phyloP scores from a whole-genome alignment of 2,113 vertebrate genomes.

The Stomatorhinus ivindoensis region DNA sequence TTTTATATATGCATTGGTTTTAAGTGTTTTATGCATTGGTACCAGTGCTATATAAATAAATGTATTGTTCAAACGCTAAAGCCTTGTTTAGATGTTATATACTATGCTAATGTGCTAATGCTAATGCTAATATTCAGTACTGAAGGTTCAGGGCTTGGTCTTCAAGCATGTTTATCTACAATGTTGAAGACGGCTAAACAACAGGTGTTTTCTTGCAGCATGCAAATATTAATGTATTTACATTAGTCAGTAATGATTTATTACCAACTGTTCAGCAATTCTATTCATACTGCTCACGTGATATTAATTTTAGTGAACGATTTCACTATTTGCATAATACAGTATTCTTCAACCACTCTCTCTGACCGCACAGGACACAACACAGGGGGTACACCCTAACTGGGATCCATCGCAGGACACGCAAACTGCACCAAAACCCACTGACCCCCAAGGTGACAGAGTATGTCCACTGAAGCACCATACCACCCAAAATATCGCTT shows the following conservation, averaged over 20 bases:
- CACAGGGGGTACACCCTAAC: background rate
- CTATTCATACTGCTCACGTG: background rate
- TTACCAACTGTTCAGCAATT: background rate
- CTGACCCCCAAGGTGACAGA: background rate
- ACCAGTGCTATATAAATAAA: background rate
- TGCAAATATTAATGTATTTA: background rate
- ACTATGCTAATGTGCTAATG: too few species aligned
- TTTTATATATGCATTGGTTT: background rate
- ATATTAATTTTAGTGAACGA: background rate
- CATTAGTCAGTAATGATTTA: background rate
- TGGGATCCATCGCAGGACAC: background rate
- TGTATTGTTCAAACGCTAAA: background rate
- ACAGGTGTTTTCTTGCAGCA: background rate
- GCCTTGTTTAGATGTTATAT: background rate
- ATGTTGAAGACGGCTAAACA: background rate
- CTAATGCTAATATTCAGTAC: background rate
- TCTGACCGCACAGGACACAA: background rate
- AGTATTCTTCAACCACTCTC: background rate
- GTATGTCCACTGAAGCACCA: background rate
- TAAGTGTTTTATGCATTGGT: background rate
- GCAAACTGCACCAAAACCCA: background rate
- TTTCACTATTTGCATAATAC: background rate
- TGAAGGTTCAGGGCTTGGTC: background rate
- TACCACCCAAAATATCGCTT: background rate
- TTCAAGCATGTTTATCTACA: background rate